phyloP scores from a whole-genome alignment of 37 sponge, comb jelly and placozoan species.

The Diacarnus erythraeanus region DNA sequence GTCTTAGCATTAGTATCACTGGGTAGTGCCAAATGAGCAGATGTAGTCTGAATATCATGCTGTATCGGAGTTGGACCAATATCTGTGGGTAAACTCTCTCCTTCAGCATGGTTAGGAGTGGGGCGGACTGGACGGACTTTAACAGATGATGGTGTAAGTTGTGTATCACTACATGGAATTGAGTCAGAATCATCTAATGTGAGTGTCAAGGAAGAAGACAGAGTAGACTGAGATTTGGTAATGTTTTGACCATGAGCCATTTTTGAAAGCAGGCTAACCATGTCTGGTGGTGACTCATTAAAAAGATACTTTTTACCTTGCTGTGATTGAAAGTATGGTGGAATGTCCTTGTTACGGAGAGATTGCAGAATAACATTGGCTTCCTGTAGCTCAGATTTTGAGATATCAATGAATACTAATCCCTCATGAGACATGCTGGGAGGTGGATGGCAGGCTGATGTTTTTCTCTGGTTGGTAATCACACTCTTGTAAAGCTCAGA shows the following conservation, averaged over 20 bases:
- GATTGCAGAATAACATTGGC: constrained; percentile 33
- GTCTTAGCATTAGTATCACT: not conserved
- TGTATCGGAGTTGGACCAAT: constrained; percentile 42
- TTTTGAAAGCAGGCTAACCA: constrained; percentile 29
- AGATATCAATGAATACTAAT: constrained; percentile 9
- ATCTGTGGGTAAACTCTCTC: constrained; percentile 24
- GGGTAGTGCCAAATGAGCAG: not conserved
- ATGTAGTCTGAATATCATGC: not conserved
- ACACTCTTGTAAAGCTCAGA: not conserved
- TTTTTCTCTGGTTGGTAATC: not conserved
- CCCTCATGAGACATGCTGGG: not conserved
- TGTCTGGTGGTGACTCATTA: constrained; percentile 43
- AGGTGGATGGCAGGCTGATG: no score
- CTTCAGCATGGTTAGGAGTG: constrained; percentile 51
- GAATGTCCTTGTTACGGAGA: constrained; percentile 49
- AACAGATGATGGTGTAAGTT: not conserved
- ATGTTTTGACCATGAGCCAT: constrained; percentile 12
- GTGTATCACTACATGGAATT: constrained; percentile 24
- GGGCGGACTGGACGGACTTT: constrained; percentile 45
- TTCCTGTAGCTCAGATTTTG: constrained; percentile 38
- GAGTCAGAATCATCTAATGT: constrained; percentile 9
- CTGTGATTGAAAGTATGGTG: constrained; percentile 70
- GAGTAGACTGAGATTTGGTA: not conserved
- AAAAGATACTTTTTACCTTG: constrained; percentile 47
- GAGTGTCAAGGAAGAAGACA: constrained; percentile 28